Base-by-base conservation (phyloP, 2,113 vertebrate genomes). In the Peromyscus californicus region DNA sequence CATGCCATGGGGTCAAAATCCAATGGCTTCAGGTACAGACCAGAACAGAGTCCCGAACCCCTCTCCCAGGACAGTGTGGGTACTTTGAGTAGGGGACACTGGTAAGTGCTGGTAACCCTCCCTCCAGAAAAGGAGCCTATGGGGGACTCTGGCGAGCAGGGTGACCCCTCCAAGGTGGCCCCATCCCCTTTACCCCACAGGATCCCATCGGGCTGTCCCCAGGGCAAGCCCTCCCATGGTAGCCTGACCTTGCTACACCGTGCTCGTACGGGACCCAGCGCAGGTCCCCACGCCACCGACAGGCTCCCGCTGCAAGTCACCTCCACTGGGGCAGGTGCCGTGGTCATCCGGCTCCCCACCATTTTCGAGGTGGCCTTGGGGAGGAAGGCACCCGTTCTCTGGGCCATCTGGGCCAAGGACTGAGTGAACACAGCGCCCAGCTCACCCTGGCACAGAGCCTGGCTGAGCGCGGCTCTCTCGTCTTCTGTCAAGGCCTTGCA, bases 391-490 rank as follows among this genome's bases (percentile, higher is more conserved):
- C 54, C 93, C 0, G 94, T 59, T 57, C n/a, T 90, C 91, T 94
- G 87, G 45, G 67, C 75, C 0, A 9, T 89, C 45, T 89, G 97
- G 2, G 96, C 84, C 54, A 93, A 21, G 17, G 94, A 79, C 36
- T 95, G 97, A 87, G 78, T 94, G 76, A 98, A 80, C 48, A 96
- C 45, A 0, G 94, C 80, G 0, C 98, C 97, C 51, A 98, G 96
- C 79, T 98, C 96, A 0, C 98, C 97, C 84, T 97, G 97, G 31
- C 95, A 96, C 74, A 98, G 90, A 1, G 97, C 94, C 70, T 97
- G 97, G 88, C 91, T 90, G 70, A 98, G 96, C 0, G 87, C 51
- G 0, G 42, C 65, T 7, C 48, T 22, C 75, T 98, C 97, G 1
- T 97, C 93, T 22, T 93, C 90, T 0, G n/a, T 95, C 83, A 98